These are phyloP conservation scores for Mantis religiosa DNA, from an alignment of 2,888 invertebrate genomes.

Conservation along the genomic window DNA sequence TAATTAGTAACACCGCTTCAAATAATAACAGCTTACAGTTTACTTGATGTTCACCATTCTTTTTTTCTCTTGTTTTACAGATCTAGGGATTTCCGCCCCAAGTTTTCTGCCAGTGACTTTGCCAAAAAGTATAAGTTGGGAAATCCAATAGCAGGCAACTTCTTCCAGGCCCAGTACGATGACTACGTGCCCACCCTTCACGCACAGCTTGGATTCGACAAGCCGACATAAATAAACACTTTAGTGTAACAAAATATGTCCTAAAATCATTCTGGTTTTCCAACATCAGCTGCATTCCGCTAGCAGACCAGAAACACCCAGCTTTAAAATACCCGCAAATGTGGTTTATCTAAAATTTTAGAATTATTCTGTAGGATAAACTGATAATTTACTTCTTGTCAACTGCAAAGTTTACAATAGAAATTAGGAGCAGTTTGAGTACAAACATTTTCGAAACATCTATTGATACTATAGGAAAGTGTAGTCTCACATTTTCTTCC, in stretches of 20 bases:
- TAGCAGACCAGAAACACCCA: too few relatives aligned
- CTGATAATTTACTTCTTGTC: too few relatives aligned
- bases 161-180: constrained; percentile 83
- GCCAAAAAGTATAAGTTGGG: constrained; percentile 78
- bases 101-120: constrained; percentile 66
- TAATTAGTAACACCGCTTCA: too few relatives aligned
- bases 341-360: too few relatives aligned
- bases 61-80: not conserved
- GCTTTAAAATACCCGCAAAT: too few relatives aligned
- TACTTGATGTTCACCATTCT: not conserved
- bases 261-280: not conserved
- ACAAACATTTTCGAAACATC: too few relatives aligned
- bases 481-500: too few relatives aligned
- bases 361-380: too few relatives aligned
- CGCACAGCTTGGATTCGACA: constrained; percentile 63
- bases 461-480: too few relatives aligned
- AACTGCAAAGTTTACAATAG: too few relatives aligned
- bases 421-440: too few relatives aligned
- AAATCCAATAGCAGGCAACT: constrained; percentile 79
- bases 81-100: constrained; percentile 49
- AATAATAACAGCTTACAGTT: too few relatives aligned
- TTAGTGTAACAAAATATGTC: not conserved
- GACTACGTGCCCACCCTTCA: constrained; percentile 83
- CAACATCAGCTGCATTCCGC: not conserved
- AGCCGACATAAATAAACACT: not conserved